These are phyloP conservation scores for Lacerta agilis DNA, from an alignment of 2,797 vertebrate genomes.

Conservation along the genomic window DNA sequence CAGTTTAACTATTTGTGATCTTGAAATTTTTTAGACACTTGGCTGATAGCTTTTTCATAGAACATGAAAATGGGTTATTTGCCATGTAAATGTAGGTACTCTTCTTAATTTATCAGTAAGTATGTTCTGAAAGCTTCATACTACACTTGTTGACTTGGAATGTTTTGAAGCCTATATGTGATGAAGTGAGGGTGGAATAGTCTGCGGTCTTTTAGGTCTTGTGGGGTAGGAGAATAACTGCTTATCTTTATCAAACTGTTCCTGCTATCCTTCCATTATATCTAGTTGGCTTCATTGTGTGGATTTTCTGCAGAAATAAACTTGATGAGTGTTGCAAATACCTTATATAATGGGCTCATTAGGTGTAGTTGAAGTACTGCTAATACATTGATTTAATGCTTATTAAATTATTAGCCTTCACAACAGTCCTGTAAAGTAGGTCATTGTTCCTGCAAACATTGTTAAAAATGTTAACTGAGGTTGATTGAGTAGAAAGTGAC, in stretches of 20 bases:
- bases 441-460: too few relatives aligned
- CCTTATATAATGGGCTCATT: neutral
- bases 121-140: neutral
- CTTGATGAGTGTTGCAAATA: neutral
- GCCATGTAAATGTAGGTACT: neutral
- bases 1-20: neutral
- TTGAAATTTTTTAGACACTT: too few relatives aligned
- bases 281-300: neutral
- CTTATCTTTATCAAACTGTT: neutral
- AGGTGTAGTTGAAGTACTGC: neutral
- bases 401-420: neutral
- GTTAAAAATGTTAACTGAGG: neutral
- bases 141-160: neutral
- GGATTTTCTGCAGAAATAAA: neutral
- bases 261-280: neutral
- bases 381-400: neutral
- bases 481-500: neutral
- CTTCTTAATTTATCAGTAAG: neutral
- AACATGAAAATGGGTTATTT: neutral
- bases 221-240: neutral
- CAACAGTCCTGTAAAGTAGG: neutral
- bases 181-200: neutral
- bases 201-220: neutral
- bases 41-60: too few relatives aligned
- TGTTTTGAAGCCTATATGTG: neutral